Base-by-base conservation (phyloP, 1,140 invertebrate species). In the Dermatophagoides farinae region DNA sequence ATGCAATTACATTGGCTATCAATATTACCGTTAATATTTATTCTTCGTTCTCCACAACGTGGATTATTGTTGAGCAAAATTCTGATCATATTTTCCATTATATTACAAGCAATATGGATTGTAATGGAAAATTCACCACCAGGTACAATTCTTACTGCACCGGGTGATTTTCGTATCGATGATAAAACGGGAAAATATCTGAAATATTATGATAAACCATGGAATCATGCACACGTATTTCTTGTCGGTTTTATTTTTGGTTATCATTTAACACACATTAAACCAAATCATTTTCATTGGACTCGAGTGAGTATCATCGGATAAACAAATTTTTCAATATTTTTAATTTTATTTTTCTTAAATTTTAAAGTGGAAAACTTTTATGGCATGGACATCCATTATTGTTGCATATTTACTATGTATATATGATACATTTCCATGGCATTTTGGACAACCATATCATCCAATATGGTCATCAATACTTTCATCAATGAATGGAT, bases 1-100 rank as follows among this genome's bases (percentile, higher is more conserved):
- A 60, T 60, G 58, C 37, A 38, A 14, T 31, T 60, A 18, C 58
- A 60, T 40, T 49, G 41, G 37, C 9, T 51, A 14, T 49, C 58
- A 22, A 8, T 60, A 4, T 16, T 50, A 10, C 16, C 37, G 16
- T 14, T 60, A 9, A 37, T 60, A 4, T 20, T 58, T 43, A 4
- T 38, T 8, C 23, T 58, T 6, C 4, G n/a, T 4, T 4, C 1
- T 31, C 16, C 25, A 20, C 18, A 23, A 23, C 49, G 18, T 14
- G 49, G 49, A 18, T 51, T 51, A 18, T 18, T 18, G 16, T 16
- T 51, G 1, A 20, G 12, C 22, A 23, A 22, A 18, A 8, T 16
- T 18, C 6, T 23, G 6, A 51, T 51, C 1, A 51, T 51, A 22
- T 6, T 12, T 12, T 51, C 25, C 49, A 22, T 20, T 51, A 4